Evolutionary conservation across 2,797 vertebrate genomes (phyloP), one percentile per base, ranked within the genome.

Genomic region (Ctenopoma kingsleyae): DNA sequence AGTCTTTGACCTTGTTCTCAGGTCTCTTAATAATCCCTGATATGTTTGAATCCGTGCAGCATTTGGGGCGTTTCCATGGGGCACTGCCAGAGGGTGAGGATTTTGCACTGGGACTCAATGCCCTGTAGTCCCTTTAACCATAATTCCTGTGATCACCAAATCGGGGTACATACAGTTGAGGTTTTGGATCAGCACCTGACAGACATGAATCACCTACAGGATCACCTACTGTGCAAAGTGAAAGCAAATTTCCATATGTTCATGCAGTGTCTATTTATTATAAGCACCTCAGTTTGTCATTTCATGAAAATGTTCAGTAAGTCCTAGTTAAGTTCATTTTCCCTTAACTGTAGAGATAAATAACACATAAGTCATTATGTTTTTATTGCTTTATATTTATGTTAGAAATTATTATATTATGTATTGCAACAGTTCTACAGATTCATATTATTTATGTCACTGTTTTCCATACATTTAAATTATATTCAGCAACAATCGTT

Each of bases 1-100:
- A 92, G 91, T 92, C 90, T 93, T 92, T 94, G 93, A 94, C 93
- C 93, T 94, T 93, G 92, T 94, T 94, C 92, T 92, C 91, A 89
- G 89, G 89, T 93, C 86, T 85, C 79, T 83, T 85, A 86, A 85
- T 94, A 94, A 94, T 94, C 93, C 90, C 71, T 72, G 88, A 92
- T 88, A 90, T 80, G 83, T 76, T 82, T 68, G 81, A 86, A 81
- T 92, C 83, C 46, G 63, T 71, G 74, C 62, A 67, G 59, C 41
- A 32, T 89, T 83, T 51, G 72, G 58, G 76, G 84, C 38, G 59
- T 84, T 89, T 91, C 56, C 36, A 73, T 62, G 70, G 82, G 86
- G 68, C 64, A 66, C 68, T 77, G 78, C 80, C 81, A 72, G 75
- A 81, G 82, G 87, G 74, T 47, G 74, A 66, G 70, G 67, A 63